A percentile compares a stretch with the other conserved stretches of the same genome.
Evolutionary conservation across 2,888 invertebrate species (phyloP).

Genomic region (Diachrysia chrysitis): DNA sequence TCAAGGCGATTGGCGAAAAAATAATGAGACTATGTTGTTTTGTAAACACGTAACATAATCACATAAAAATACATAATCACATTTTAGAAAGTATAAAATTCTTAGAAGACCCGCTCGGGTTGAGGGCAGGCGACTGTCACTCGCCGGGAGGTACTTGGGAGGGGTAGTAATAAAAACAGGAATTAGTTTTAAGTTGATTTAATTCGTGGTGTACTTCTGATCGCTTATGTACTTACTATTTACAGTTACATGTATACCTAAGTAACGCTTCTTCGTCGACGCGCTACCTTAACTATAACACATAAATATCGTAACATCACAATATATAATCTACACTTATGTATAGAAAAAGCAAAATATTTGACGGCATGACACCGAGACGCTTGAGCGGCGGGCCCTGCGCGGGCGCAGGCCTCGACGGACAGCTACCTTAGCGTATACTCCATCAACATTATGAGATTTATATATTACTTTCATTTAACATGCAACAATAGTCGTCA

Average conservation of each 20-base stretch:
- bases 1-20: no score
- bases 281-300: constrained; percentile 46
- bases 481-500: constrained; percentile 53
- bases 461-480: constrained; percentile 59
- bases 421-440: constrained; percentile 24
- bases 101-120: neutral
- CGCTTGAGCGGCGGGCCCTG: constrained; percentile 9
- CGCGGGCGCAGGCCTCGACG: constrained; percentile 23
- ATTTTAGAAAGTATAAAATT: no score
- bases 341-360: constrained; percentile 40
- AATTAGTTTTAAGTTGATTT: constrained; percentile 62
- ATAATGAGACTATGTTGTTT: no score
- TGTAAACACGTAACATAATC: no score
- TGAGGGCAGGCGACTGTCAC: neutral
- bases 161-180: constrained; percentile 34
- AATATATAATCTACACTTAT: constrained; percentile 42
- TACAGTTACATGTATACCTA: constrained; percentile 70
- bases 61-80: no score
- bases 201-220: constrained; percentile 76
- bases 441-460: constrained; percentile 36
- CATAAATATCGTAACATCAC: constrained; percentile 69
- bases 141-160: neutral
- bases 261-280: constrained; percentile 43
- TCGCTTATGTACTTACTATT: constrained; percentile 70
- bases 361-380: constrained; percentile 30